A percentile compares a stretch with the other conserved stretches of the same genome.
phyloP scores from a whole-genome alignment of 2,113 vertebrate species.

The Mormoops blainvillei region DNA sequence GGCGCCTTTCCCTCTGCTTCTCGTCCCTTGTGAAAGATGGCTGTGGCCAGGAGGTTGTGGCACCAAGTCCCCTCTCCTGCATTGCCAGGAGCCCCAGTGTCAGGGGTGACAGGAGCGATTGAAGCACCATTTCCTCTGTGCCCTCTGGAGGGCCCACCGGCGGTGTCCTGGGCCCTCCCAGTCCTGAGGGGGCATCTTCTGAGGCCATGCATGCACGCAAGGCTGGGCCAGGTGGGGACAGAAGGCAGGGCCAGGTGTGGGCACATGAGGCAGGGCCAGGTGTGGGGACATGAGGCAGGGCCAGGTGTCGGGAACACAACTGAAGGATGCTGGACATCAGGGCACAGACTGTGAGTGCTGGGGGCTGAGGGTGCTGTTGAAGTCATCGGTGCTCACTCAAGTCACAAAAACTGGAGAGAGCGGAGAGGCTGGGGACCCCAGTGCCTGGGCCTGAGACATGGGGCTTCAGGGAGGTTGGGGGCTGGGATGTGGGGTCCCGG shows the following conservation, averaged over 20 bases:
- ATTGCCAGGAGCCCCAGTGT: fast-evolving
- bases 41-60: fast-evolving
- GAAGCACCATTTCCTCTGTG: fast-evolving
- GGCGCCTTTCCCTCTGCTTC: background rate
- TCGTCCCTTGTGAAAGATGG: too few relatives aligned
- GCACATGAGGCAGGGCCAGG: background rate
- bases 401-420: background rate
- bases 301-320: too few relatives aligned
- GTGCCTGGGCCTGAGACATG: background rate
- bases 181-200: fast-evolving
- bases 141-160: background rate
- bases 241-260: background rate
- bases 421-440: fast-evolving
- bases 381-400: background rate
- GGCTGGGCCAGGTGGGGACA: fast-evolving
- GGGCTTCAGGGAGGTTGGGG: background rate
- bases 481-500: background rate
- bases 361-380: background rate
- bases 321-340: fast-evolving
- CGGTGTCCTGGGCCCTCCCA: fast-evolving
- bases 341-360: fast-evolving
- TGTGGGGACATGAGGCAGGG: too few relatives aligned
- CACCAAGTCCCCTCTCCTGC: fast-evolving
- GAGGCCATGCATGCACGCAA: fast-evolving
- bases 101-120: fast-evolving